These are phyloP conservation scores for Aphidius gifuensis DNA, from an alignment of 1,140 invertebrate species.

Conservation along the genomic window DNA sequence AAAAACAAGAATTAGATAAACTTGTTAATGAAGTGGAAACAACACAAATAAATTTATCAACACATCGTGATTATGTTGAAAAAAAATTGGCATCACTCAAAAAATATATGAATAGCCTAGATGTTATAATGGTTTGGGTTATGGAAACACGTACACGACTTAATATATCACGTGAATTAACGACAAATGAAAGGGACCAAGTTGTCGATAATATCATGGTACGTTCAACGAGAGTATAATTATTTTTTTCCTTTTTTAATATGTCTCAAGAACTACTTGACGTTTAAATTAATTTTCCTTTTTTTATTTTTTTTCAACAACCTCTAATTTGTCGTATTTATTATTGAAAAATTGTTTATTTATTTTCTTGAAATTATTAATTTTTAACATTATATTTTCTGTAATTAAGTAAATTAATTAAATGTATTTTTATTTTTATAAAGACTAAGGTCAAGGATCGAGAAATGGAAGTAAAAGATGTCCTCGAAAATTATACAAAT, in stretches of 20 bases:
- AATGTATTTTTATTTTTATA: too few relatives aligned
- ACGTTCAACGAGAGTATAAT: constrained; percentile 25
- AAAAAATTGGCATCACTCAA: constrained; percentile 61
- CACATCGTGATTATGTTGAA: constrained; percentile 60
- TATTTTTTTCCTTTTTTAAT: constrained; percentile 20
- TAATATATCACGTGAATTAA: constrained; percentile 53
- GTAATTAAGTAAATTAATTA: too few relatives aligned
- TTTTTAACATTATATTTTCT: constrained; percentile 1
- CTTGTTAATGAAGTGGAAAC: constrained; percentile 37
- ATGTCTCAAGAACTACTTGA: not conserved
- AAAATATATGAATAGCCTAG: constrained; percentile 60
- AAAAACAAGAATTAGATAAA: constrained; percentile 49
- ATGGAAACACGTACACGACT: constrained; percentile 56
- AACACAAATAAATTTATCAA: constrained; percentile 53
- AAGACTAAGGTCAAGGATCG: constrained; percentile 56
- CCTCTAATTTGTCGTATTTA: not conserved
- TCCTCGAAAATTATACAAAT: constrained; percentile 68
- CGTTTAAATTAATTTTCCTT: not conserved
- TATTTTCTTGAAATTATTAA: not conserved
- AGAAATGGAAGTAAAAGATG: constrained; percentile 64
- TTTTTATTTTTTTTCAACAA: not conserved
- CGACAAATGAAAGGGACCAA: constrained; percentile 54
- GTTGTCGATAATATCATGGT: constrained; percentile 63
- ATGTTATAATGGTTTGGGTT: constrained; percentile 59
- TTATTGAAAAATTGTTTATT: not conserved